These are phyloP conservation scores for Campylorhamphus procurvoides DNA, from an alignment of 2,113 vertebrate genomes.

Conservation along the genomic window DNA sequence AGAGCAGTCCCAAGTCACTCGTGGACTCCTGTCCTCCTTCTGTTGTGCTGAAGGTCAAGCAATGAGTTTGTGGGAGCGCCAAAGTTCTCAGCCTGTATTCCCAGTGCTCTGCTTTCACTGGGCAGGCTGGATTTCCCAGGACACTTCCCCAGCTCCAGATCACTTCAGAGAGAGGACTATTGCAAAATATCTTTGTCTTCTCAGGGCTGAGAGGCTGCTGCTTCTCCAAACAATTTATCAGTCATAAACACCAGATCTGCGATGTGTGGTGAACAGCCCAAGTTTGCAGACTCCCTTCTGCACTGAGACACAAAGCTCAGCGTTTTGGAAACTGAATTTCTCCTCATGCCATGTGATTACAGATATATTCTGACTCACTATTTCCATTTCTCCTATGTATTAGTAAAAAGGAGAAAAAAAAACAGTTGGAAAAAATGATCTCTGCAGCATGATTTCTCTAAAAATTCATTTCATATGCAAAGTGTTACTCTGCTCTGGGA, in stretches of 20 bases:
- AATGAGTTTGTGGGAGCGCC: background rate
- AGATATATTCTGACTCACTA: background rate
- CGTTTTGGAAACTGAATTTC: slow-evolving; percentile 24
- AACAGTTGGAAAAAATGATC: background rate
- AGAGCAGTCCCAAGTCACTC: background rate
- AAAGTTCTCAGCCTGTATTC: background rate
- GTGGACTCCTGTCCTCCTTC: background rate
- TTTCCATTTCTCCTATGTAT: slow-evolving; percentile 26
- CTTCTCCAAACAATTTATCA: slow-evolving; percentile 6
- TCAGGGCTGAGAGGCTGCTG: background rate
- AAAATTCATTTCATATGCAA: slow-evolving; percentile 40
- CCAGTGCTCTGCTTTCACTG: background rate
- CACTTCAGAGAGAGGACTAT: background rate
- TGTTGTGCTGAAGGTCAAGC: background rate
- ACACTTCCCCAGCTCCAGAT: background rate
- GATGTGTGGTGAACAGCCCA: background rate
- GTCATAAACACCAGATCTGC: background rate
- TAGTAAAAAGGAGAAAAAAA: background rate
- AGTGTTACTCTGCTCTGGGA: background rate
- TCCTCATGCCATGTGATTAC: slow-evolving; percentile 4
- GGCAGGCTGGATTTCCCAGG: background rate
- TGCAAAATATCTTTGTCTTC: background rate
- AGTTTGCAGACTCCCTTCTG: background rate
- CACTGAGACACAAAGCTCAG: background rate
- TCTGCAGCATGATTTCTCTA: slow-evolving; percentile 24